A percentile compares a stretch with the other conserved stretches of the same genome.
Conservation (phyloP, 92 coral and sea anemone species). For the Actinernus sp. region DNA sequence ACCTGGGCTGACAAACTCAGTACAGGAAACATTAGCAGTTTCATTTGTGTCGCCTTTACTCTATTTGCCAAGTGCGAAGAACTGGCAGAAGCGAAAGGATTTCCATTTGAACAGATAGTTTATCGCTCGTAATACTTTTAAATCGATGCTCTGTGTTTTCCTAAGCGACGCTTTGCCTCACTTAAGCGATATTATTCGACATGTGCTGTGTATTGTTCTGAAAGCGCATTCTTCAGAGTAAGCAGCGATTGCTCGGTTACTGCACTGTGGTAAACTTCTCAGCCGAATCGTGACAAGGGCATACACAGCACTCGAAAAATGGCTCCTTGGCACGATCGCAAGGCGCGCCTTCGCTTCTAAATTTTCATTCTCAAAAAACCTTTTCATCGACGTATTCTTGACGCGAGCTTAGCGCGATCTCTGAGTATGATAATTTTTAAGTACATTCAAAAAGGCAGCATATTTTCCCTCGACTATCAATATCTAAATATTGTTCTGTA, state of each 20-base stretch:
- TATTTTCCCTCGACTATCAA: background rate
- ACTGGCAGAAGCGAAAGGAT: conserved; percentile 5
- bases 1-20: conserved; percentile 27
- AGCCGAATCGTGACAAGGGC: conserved; percentile 3
- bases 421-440: background rate
- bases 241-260: conserved; percentile 74
- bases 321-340: no score
- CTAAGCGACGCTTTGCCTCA: conserved; percentile 56
- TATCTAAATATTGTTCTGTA: background rate
- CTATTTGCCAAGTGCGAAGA: conserved; percentile 7
- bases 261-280: background rate
- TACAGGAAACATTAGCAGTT: conserved; percentile 47
- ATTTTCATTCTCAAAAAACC: no score
- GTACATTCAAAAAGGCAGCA: background rate
- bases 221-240: conserved; percentile 60
- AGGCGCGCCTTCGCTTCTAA: no score
- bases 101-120: conserved; percentile 7
- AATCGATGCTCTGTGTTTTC: conserved; percentile 19
- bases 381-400: no score
- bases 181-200: conserved; percentile 64
- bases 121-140: conserved; percentile 17
- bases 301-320: background rate
- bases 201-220: conserved; percentile 50
- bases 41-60: conserved; percentile 16
- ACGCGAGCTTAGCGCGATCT: no score